A percentile compares a stretch with the other conserved stretches of the same genome.
Evolutionary conservation across 2,888 invertebrate genomes (phyloP).

Genomic region (Noctua comes): DNA sequence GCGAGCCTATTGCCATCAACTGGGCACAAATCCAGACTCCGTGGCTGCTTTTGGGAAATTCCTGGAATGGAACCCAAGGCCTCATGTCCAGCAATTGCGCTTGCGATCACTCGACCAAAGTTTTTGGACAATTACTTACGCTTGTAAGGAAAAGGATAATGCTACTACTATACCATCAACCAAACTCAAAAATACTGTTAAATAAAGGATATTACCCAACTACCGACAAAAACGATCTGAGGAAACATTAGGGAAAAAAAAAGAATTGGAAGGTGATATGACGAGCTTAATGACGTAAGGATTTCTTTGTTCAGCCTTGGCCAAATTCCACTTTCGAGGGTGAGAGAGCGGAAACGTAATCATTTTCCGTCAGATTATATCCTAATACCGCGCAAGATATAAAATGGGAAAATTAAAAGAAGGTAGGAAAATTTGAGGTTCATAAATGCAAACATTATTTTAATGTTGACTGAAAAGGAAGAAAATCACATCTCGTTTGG

Average conservation of each 20-base stretch:
- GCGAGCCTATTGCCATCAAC: neutral
- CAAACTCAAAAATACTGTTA: neutral
- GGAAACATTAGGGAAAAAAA: neutral
- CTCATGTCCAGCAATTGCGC: too few species aligned
- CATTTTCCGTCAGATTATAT: conserved; percentile 58
- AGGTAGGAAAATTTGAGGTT: conserved; percentile 32
- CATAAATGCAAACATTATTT: conserved; percentile 38
- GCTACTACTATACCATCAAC: neutral
- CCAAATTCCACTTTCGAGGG: conserved; percentile 47
- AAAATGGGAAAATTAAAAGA: conserved; percentile 52
- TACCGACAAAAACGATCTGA: neutral
- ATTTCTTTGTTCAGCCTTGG: conserved; percentile 36
- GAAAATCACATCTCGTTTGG: conserved; percentile 10
- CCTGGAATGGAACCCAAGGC: neutral
- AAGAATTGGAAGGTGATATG: conserved; percentile 43
- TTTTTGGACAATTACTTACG: neutral
- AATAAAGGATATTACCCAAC: neutral
- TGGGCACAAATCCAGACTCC: neutral
- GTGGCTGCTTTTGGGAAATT: neutral
- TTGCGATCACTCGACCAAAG: neutral
- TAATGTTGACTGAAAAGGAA: conserved; percentile 22
- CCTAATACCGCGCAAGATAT: conserved; percentile 50
- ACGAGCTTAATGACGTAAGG: conserved; percentile 36
- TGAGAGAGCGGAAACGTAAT: conserved; percentile 52
- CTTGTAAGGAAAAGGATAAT: neutral